Conservation (phyloP, 2,888 invertebrate genomes). For the Tetrapedia diversipes region DNA sequence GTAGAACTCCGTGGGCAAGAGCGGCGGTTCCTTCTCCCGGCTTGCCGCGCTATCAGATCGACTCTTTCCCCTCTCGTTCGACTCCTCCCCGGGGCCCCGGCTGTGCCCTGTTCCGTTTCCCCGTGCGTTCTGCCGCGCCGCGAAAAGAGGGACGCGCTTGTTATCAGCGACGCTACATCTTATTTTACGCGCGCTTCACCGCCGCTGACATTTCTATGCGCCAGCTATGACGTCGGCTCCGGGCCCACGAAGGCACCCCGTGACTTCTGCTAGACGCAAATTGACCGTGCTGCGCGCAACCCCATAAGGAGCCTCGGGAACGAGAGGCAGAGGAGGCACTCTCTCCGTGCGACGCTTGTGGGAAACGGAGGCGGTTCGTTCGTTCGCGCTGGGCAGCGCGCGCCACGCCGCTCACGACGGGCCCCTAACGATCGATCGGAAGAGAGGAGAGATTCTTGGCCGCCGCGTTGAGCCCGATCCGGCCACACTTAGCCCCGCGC, state of each 20-base stretch:
- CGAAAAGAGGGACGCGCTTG: constrained; percentile 63
- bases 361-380: constrained; percentile 63
- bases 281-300: constrained; percentile 77
- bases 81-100: constrained; percentile 42
- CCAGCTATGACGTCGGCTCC: constrained; percentile 81
- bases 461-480: constrained; percentile 19
- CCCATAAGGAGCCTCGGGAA: constrained; percentile 65
- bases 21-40: constrained; percentile 55
- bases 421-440: constrained; percentile 66
- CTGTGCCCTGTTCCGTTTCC: constrained; percentile 43
- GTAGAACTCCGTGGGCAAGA: constrained; percentile 40
- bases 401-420: constrained; percentile 27
- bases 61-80: constrained; percentile 52
- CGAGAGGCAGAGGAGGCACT: constrained; percentile 5
- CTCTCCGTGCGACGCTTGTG: constrained; percentile 52
- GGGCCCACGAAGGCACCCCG: constrained; percentile 74
- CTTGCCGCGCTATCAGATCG: constrained; percentile 73
- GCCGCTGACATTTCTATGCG: constrained; percentile 81
- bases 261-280: constrained; percentile 82
- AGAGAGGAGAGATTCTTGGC: constrained; percentile 36
- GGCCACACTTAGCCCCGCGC: constrained; percentile 19
- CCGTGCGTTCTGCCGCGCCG: constrained; percentile 27
- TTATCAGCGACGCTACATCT: constrained; percentile 82
- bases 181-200: constrained; percentile 81
- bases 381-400: constrained; percentile 8